Evolutionary conservation across 2,888 invertebrate species (phyloP).

Genomic region (Sinodicranocentrus sp.): DNA sequence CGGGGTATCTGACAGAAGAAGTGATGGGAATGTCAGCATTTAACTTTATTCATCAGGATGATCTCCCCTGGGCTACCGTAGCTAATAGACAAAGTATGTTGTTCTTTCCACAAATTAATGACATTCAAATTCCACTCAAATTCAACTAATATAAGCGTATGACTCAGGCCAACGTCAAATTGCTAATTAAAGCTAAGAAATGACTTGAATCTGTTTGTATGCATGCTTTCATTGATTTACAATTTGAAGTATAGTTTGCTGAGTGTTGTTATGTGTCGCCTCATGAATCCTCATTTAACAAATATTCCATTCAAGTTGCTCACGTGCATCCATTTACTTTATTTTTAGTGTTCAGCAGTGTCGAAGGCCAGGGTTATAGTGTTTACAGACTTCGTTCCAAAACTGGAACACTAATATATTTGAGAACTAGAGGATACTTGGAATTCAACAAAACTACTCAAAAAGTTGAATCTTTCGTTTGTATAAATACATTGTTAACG

Average conservation of each 20-base stretch:
- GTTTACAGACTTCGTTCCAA: conserved; percentile 90
- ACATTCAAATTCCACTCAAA: no score
- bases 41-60: conserved; percentile 92
- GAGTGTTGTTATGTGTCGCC: no score
- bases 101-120: conserved; percentile 77
- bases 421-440: conserved; percentile 90
- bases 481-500: conserved; percentile 87
- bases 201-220: no score
- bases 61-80: conserved; percentile 92
- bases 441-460: conserved; percentile 89
- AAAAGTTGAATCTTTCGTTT: conserved; percentile 89
- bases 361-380: conserved; percentile 90
- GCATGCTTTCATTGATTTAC: no score
- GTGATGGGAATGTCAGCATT: conserved; percentile 93
- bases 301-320: no score
- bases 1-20: conserved; percentile 93
- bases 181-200: no score
- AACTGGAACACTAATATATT: conserved; percentile 90
- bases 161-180: no score
- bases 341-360: conserved; percentile 88
- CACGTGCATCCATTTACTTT: background rate
- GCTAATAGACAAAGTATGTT: conserved; percentile 91
- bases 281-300: no score
- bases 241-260: no score
- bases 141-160: no score